phyloP scores from a whole-genome alignment of 2,113 vertebrate genomes.

The Motacilla tschutschensis region DNA sequence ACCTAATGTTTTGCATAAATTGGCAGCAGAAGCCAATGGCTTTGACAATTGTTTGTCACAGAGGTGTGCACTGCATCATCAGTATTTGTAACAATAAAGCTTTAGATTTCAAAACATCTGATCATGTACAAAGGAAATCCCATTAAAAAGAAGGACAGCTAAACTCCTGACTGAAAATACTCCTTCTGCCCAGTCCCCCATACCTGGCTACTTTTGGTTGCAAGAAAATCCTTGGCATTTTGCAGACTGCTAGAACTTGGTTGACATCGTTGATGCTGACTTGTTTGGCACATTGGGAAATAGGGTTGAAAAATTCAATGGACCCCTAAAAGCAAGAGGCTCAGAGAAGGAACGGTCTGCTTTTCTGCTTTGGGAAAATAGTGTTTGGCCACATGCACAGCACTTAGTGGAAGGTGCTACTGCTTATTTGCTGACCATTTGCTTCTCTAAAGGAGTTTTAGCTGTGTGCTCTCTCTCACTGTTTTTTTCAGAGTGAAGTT shows the following conservation, averaged over 20 bases:
- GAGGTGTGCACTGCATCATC: constrained; percentile 27
- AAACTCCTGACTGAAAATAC: constrained; percentile 14
- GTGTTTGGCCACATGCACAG: not conserved
- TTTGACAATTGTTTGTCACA: constrained; percentile 48
- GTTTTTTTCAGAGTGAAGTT: not conserved
- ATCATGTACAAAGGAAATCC: constrained; percentile 36
- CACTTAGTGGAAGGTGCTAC: not conserved
- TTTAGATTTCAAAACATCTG: constrained; percentile 47
- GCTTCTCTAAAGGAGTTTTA: not conserved
- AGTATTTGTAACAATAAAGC: constrained; percentile 46
- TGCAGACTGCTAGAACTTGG: not conserved
- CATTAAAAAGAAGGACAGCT: constrained; percentile 35
- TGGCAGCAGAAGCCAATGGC: not conserved
- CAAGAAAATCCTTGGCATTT: constrained; percentile 2
- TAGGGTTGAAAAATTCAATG: not conserved
- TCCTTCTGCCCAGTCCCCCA: not conserved
- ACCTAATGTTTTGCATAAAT: constrained; percentile 20
- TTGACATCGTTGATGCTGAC: not conserved
- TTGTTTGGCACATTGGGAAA: constrained; percentile 3
- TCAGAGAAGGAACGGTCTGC: not conserved
- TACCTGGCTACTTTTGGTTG: constrained; percentile 2
- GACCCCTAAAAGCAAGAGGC: not conserved
- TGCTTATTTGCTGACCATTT: not conserved
- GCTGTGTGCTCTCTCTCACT: not conserved
- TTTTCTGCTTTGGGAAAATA: not conserved